phyloP scores from a whole-genome alignment of 2,113 vertebrate genomes.

The Ancistrus triradiatus region DNA sequence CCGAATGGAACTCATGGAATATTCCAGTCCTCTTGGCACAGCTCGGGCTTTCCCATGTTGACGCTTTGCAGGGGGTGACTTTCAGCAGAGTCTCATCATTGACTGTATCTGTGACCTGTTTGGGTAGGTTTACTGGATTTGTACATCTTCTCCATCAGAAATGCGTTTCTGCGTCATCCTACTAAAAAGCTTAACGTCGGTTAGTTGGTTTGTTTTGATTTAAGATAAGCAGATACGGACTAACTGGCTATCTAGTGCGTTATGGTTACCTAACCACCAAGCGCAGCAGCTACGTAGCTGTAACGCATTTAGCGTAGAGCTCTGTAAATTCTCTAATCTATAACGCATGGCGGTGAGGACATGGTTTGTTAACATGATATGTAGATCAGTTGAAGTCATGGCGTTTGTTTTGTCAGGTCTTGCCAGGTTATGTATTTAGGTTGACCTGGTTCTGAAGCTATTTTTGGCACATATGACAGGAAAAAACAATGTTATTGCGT shows the following conservation, averaged over 20 bases:
- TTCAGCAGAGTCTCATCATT: neutral
- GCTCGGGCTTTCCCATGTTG: neutral
- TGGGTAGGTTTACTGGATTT: slow-evolving; percentile 23
- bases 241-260: neutral
- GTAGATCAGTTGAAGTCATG: neutral
- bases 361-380: neutral
- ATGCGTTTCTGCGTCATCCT: neutral
- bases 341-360: neutral
- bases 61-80: neutral
- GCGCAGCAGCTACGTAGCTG: neutral
- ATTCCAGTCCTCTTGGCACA: neutral
- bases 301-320: neutral
- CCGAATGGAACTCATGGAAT: too few species aligned
- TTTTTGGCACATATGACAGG: neutral
- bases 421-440: neutral
- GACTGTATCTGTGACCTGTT: neutral
- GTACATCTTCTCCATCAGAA: neutral
- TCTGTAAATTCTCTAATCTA: neutral
- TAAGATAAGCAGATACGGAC: too few species aligned
- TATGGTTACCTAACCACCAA: too few species aligned
- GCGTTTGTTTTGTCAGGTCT: neutral
- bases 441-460: neutral
- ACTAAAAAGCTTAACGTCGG: neutral
- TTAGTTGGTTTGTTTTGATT: neutral
- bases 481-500: too few species aligned